phyloP scores from a whole-genome alignment of 2,888 invertebrate genomes.

The Drosophila anomelani region DNA sequence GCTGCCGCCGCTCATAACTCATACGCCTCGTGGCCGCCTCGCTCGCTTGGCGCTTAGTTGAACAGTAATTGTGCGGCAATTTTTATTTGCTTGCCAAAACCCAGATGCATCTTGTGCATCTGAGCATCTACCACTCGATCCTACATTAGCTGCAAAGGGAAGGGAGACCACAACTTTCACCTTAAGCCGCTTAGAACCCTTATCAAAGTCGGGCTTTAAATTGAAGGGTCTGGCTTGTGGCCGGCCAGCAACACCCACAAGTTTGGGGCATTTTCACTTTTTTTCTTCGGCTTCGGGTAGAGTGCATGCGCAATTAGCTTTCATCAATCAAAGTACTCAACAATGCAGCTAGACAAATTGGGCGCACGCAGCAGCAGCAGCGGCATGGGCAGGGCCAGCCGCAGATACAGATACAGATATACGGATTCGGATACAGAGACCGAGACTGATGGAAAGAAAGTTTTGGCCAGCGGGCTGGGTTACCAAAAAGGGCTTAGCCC shows the following conservation, averaged over 20 bases:
- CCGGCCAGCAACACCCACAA: constrained; percentile 56
- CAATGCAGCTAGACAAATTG: constrained; percentile 73
- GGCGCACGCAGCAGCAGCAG: constrained; percentile 56
- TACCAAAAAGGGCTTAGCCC: constrained; percentile 68
- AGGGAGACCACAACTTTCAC: constrained; percentile 53
- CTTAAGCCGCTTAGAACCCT: constrained; percentile 70
- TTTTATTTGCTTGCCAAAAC: constrained; percentile 60
- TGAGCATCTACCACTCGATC: neutral
- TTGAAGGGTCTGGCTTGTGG: constrained; percentile 11
- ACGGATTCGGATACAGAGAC: constrained; percentile 20
- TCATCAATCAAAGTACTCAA: constrained; percentile 79
- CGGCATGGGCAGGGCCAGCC: constrained; percentile 2
- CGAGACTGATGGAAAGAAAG: constrained; percentile 64
- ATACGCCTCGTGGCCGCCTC: constrained; percentile 60
- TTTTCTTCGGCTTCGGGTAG: constrained; percentile 23
- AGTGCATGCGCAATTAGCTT: constrained; percentile 78
- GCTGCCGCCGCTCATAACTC: constrained; percentile 67
- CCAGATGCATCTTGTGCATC: constrained; percentile 14
- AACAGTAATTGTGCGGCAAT: constrained; percentile 73
- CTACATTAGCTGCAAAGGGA: neutral
- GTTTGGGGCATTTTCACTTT: constrained; percentile 65
- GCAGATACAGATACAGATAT: constrained; percentile 12
- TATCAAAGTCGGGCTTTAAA: constrained; percentile 60
- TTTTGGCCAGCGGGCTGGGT: constrained; percentile 48
- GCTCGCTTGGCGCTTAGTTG: constrained; percentile 68